Conservation (phyloP, 2,113 vertebrate species). For the Puffinus mauretanicus region DNA sequence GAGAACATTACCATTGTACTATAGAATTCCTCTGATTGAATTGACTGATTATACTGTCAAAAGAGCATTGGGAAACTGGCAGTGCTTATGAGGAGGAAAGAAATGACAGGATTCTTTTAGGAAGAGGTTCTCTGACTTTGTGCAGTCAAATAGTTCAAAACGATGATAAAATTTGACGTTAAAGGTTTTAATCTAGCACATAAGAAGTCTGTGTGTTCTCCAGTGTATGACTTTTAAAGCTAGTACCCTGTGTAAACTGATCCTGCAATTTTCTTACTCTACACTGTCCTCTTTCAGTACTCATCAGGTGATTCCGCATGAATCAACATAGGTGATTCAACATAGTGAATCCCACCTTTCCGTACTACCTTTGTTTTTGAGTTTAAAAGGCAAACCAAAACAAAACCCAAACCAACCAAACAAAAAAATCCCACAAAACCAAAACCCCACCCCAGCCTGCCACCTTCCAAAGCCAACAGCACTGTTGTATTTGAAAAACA, state of each 20-base stretch:
- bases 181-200: conserved; percentile 59
- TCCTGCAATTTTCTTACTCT: neutral
- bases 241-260: neutral
- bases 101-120: conserved; percentile 65
- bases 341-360: neutral
- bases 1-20: conserved; percentile 85
- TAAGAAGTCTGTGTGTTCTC: conserved; percentile 44
- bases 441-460: neutral
- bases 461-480: neutral
- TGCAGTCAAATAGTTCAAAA: conserved; percentile 68
- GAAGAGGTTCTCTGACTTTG: conserved; percentile 62
- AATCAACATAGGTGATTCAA: neutral
- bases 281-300: neutral
- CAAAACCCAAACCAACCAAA: neutral
- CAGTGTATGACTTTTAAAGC: conserved; percentile 28
- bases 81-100: conserved; percentile 61
- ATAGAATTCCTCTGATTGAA: conserved; percentile 87
- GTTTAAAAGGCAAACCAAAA: neutral
- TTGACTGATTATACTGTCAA: conserved; percentile 84
- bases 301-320: neutral
- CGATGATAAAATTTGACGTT: conserved; percentile 49
- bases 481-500: neutral
- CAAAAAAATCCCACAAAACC: neutral
- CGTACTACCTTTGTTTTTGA: neutral
- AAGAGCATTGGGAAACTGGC: conserved; percentile 70